Evolutionary conservation across 2,888 invertebrate species (phyloP), one percentile per base, ranked within the genome.

Genomic region (Agrotis exclamationis): DNA sequence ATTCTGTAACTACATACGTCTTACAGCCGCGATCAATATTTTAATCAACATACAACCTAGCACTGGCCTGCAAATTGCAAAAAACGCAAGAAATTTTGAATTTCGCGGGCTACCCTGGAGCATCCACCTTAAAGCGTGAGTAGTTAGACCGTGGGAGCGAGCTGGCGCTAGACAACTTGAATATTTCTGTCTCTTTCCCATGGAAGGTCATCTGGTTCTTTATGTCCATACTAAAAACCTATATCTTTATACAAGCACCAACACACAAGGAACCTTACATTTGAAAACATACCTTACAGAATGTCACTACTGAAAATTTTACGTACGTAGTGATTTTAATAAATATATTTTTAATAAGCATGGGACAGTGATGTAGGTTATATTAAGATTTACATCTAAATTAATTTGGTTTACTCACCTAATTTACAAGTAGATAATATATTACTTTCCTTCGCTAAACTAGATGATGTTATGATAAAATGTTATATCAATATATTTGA

Each of bases 241-340:
- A 14, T 33, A 20, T 7, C 33, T 33, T 14, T 33, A 20, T 3
- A 56, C 56, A 56, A 56, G 14, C 33, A n/a, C 7, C 56, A 33
- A 14, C 56, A 93, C 77, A 86, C 76, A 89, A 84, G 91, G 92
- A 91, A 92, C 93, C 92, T 87, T 89, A 90, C 63, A 85, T 67
- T 82, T 69, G 80, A 86, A 78, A 83, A 76, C 33, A 33, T 79
- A 84, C 63, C 62, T 80, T 77, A 79, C 68, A 78, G 63, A 72
- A 63, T 71, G 66, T 62, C 70, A 79, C 70, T 74, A 73, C 66
- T 56, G 69, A 64, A 78, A 65, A 44, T n/a, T 65, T 85, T 79
- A 79, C 74, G 76, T 80, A 79, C 63, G 62, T 76, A 68, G 73
- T 68, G 68, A 80, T 76, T 33, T 50, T 16, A 63, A 72, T 80